phyloP scores from a whole-genome alignment of 2,888 invertebrate species.

The Timema cristinae region DNA sequence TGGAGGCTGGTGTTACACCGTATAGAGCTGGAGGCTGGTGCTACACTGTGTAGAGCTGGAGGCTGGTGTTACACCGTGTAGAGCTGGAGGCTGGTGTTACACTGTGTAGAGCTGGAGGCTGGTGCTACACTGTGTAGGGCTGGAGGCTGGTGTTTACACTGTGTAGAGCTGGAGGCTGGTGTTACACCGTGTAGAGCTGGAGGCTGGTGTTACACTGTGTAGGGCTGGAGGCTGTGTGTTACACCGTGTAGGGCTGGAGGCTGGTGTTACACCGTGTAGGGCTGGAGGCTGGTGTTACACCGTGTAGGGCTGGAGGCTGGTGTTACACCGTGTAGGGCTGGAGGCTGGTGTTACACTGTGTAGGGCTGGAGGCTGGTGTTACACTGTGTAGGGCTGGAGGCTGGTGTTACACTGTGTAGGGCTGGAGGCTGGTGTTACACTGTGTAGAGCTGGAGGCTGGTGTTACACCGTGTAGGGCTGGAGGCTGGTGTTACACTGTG shows the following conservation, averaged over 20 bases:
- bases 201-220: too few relatives aligned
- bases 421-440: neutral
- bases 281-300: neutral
- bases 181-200: too few relatives aligned
- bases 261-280: too few relatives aligned
- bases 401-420: neutral
- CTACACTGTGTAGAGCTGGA: too few relatives aligned
- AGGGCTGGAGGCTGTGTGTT: conserved; percentile 3
- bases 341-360: neutral
- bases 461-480: neutral
- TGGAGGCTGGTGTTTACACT: too few relatives aligned
- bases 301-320: neutral
- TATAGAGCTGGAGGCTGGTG: too few relatives aligned
- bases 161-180: too few relatives aligned
- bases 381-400: neutral
- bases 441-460: neutral
- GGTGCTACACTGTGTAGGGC: too few relatives aligned
- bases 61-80: too few relatives aligned
- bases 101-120: too few relatives aligned
- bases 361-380: neutral
- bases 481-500: neutral
- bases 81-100: too few relatives aligned
- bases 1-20: too few relatives aligned
- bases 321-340: neutral
- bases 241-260: neutral